A percentile compares a stretch with the other conserved stretches of the same genome.
Conservation (phyloP, 2,113 vertebrate species). For the Hydropotes inermis region DNA sequence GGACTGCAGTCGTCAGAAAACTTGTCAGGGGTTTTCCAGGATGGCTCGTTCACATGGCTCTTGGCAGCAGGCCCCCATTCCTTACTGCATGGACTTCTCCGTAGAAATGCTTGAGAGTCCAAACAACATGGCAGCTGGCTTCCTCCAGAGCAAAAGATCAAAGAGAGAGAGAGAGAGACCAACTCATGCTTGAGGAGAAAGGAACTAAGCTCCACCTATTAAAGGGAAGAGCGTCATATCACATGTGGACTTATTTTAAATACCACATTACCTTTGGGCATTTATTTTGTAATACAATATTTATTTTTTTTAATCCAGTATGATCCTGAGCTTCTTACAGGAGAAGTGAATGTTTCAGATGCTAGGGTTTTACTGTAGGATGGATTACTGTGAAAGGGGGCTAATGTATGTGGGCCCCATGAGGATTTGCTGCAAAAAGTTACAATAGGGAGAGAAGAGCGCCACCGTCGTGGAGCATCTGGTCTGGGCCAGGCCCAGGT, state of each 20-base stretch:
- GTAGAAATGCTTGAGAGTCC: not conserved
- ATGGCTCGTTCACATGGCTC: not conserved
- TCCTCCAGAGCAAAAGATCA: not conserved
- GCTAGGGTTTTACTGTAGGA: conserved; percentile 13
- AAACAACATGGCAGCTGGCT: not conserved
- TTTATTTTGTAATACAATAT: not conserved
- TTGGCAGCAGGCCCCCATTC: not conserved
- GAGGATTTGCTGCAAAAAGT: not conserved
- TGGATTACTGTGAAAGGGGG: not conserved
- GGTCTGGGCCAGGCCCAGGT: not conserved
- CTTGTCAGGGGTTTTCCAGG: not conserved
- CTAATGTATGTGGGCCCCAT: not conserved
- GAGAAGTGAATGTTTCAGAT: not conserved
- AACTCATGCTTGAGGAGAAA: not conserved
- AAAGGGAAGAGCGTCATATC: not conserved
- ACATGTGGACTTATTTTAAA: conserved; percentile 1
- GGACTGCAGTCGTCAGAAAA: not conserved
- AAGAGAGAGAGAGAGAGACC: not conserved
- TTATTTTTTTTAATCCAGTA: not conserved
- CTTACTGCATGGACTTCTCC: not conserved
- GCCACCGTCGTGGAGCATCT: not conserved
- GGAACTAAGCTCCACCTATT: not conserved
- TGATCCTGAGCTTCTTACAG: not conserved
- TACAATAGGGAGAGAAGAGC: not conserved
- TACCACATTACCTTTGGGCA: not conserved